Evolutionary conservation across 2,797 vertebrate species (phyloP).

Genomic region (Capromys pilorides): DNA sequence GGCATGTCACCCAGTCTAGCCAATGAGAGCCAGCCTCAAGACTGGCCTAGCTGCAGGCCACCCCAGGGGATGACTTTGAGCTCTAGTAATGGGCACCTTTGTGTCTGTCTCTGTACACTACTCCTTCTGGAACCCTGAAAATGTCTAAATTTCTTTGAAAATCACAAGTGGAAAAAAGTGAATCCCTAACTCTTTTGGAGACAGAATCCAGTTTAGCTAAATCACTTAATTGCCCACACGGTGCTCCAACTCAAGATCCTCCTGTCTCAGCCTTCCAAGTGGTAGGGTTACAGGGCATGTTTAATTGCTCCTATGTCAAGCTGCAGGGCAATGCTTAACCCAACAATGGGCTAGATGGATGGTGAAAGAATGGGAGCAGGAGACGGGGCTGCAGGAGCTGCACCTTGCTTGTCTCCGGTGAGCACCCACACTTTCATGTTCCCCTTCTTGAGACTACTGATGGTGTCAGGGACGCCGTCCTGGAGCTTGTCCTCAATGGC

Average conservation of each 20-base stretch:
- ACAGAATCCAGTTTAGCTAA: neutral
- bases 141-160: neutral
- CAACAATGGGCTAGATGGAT: rapidly evolving
- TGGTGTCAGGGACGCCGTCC: constrained; percentile 93
- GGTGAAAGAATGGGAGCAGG: rapidly evolving
- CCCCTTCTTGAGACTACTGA: constrained; percentile 90
- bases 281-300: neutral
- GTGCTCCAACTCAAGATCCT: neutral
- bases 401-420: constrained; percentile 98
- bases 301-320: neutral
- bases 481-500: constrained; percentile 96
- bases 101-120: rapidly evolving
- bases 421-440: constrained; percentile 96
- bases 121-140: neutral
- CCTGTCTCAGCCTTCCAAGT: neutral
- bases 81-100: neutral
- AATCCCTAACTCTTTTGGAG: neutral
- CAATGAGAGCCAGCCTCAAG: constrained; percentile 32
- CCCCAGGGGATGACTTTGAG: neutral
- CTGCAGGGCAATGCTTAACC: too few species aligned
- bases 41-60: neutral
- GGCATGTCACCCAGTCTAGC: neutral
- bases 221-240: too few species aligned
- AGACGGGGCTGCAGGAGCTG: neutral
- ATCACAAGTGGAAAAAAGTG: neutral